Base-by-base conservation (phyloP, 2,888 invertebrate genomes). In the Acronicta alni region DNA sequence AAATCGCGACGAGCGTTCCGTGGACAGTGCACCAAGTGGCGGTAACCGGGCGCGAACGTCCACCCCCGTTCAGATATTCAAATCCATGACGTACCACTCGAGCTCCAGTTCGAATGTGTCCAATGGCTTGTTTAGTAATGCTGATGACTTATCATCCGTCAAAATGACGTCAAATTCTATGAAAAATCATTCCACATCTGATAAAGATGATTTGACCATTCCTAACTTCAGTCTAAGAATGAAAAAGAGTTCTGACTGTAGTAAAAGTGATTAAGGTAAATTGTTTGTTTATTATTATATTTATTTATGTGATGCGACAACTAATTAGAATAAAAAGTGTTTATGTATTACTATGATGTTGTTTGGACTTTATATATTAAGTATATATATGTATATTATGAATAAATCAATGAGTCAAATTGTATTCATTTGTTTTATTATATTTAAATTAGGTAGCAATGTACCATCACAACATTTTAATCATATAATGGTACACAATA, bases 111-210 rank as follows among this genome's bases (percentile, higher is more conserved):
- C 95, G 0, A 94, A 93, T 68, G 75, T 88, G 47, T 92, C 94
- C 4, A 93, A 93, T 59, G 90, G 92, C 4, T 80, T 94, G 45
- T 95, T 95, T 71, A 94, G 94, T 67, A 94, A 92, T 48, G 94
- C 91, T 43, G 95, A 95, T 59, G 95, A 95, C 69, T 80, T 95
- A 61, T 95, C 95, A 0, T 95, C 95, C 0, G 95, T 95, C 0
- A 95, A 93, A 82, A 89, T 89, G 39, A 92, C 92, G 46, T 92
- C 93, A 15, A 90, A 89, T 76, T 93, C 92, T 49, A 81, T 88
- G 56, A 88, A 88, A 62, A 90, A 92, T 75, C 87, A 91, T 85
- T 94, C 94, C 82, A 90, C 90, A 43, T 90, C 92, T 55, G 94
- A 94, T 55, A 93, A 91, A 75, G 93, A 94, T 74, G 92, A 92